phyloP scores from a whole-genome alignment of 2,888 invertebrate species.

The Cotesia congregata region DNA sequence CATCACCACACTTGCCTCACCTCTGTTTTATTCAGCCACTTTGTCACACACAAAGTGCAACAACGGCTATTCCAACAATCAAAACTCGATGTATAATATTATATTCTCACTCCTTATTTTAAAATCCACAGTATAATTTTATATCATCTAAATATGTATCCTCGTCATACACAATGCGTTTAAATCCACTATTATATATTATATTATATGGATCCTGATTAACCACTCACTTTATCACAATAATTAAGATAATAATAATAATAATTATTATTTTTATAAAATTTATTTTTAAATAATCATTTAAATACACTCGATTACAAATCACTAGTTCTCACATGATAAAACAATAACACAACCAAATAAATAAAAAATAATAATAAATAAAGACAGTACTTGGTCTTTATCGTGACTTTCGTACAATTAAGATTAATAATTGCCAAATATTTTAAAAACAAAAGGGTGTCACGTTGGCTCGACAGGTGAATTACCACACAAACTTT shows the following conservation, averaged over 20 bases:
- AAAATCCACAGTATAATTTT: not conserved
- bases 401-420: slow-evolving; percentile 1
- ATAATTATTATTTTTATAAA: not conserved
- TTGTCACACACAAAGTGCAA: slow-evolving; percentile 13
- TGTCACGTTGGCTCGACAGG: not conserved
- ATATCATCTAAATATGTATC: slow-evolving; percentile 16
- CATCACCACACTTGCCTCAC: slow-evolving; percentile 67
- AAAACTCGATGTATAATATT: not conserved
- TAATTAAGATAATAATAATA: not conserved
- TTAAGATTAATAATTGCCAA: not conserved
- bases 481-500: slow-evolving; percentile 1
- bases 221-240: not conserved
- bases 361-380: not conserved
- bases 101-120: not conserved
- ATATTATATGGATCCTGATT: slow-evolving; percentile 2
- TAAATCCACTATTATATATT: not conserved
- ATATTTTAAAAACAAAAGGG: not conserved
- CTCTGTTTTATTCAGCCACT: slow-evolving; percentile 39
- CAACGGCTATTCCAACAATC: slow-evolving; percentile 2
- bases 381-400: not conserved
- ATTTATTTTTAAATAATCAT: not conserved
- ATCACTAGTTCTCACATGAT: not conserved
- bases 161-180: slow-evolving; percentile 25
- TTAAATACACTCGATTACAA: not conserved
- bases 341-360: not conserved